A percentile compares a stretch with the other conserved stretches of the same genome.
Evolutionary conservation across 1,140 invertebrate genomes (phyloP).

Genomic region (Helicoverpa armigera): DNA sequence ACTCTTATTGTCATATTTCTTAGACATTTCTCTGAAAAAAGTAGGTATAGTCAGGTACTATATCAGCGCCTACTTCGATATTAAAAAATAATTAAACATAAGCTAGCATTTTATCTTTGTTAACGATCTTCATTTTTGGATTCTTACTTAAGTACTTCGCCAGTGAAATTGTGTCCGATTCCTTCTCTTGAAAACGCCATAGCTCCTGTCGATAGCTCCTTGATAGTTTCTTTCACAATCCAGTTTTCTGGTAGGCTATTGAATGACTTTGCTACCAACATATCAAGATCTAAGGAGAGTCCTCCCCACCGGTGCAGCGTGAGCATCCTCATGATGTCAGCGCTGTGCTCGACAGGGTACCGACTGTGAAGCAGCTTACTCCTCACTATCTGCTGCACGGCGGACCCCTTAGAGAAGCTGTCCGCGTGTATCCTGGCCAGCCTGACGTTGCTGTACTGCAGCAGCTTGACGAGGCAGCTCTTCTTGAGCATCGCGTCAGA

Average conservation of each 20-base stretch:
- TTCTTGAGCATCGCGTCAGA: slow-evolving; percentile 35
- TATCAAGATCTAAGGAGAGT: neutral
- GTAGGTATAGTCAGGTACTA: too few relatives aligned
- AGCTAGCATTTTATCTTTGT: too few relatives aligned
- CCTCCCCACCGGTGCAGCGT: neutral
- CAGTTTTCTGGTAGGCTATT: neutral
- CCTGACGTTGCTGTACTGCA: slow-evolving; percentile 87
- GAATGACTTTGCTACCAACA: neutral
- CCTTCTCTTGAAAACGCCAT: neutral
- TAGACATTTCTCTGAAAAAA: too few relatives aligned
- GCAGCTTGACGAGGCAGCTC: slow-evolving; percentile 64
- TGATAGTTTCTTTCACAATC: neutral
- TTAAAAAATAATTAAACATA: too few relatives aligned
- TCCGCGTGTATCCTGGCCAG: slow-evolving; percentile 87
- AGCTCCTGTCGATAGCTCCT: neutral
- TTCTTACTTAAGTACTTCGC: neutral
- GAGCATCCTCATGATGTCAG: neutral
- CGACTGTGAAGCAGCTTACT: neutral
- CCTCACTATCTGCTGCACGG: slow-evolving; percentile 8
- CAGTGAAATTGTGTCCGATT: neutral
- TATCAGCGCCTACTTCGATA: too few relatives aligned
- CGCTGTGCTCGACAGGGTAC: neutral
- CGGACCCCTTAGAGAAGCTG: slow-evolving; percentile 64
- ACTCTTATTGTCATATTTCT: too few relatives aligned
- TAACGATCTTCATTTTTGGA: too few relatives aligned